These are phyloP conservation scores for Atta colombica DNA, from an alignment of 1,140 invertebrate genomes.

Conservation along the genomic window DNA sequence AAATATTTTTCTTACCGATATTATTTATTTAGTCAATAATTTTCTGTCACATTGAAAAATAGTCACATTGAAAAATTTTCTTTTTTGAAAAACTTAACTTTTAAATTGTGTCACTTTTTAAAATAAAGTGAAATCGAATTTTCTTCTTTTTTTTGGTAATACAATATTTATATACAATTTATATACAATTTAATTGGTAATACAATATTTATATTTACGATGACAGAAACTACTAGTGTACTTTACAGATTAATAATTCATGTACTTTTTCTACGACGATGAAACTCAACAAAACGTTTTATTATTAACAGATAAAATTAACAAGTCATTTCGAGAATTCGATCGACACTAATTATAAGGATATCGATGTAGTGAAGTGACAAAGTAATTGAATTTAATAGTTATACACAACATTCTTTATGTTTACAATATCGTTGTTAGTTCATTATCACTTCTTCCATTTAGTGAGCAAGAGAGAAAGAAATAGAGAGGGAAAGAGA, in stretches of 20 bases:
- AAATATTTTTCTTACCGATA: too few species aligned
- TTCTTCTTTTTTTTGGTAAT: neutral
- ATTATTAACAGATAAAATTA: neutral
- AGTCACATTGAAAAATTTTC: too few species aligned
- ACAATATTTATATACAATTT: too few species aligned
- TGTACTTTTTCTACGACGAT: neutral
- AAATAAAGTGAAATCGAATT: too few species aligned
- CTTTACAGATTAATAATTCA: neutral
- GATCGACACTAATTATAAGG: neutral
- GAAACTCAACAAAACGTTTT: neutral
- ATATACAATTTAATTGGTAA: too few species aligned
- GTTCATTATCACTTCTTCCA: constrained; percentile 1
- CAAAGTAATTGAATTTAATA: constrained; percentile 2
- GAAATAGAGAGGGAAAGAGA: neutral
- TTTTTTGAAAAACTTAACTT: too few species aligned
- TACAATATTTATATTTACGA: neutral
- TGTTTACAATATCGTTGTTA: constrained; percentile 29
- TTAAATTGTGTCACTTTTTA: too few species aligned
- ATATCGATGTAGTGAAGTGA: too few species aligned
- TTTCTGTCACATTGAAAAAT: too few species aligned
- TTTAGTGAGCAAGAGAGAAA: neutral
- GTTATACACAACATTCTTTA: constrained; percentile 33
- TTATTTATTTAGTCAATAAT: too few species aligned
- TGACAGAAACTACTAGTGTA: too few species aligned
- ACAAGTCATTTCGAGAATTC: constrained; percentile 9